These are phyloP conservation scores for Bostrychus sinensis DNA, from an alignment of 2,113 vertebrate genomes.

Conservation along the genomic window DNA sequence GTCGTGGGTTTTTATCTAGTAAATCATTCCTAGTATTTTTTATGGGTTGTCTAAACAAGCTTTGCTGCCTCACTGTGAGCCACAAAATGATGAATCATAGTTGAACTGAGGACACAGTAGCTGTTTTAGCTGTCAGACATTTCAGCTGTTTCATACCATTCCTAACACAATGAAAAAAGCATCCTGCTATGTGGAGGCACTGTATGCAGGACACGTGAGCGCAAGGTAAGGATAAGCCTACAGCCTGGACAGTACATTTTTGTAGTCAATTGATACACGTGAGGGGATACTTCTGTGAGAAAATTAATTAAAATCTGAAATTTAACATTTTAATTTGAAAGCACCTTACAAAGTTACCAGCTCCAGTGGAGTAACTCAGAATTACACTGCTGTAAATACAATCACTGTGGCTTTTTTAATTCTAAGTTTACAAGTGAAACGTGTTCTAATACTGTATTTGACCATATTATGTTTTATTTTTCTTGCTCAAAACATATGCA, in stretches of 20 bases:
- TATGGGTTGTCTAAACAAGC: slow-evolving; percentile 25
- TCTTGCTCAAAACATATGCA: too few relatives aligned
- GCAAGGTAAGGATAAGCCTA: slow-evolving; percentile 5
- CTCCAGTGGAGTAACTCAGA: too few relatives aligned
- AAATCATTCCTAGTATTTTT: slow-evolving; percentile 38
- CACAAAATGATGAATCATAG: slow-evolving; percentile 60
- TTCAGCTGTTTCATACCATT: slow-evolving; percentile 35
- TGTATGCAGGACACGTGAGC: slow-evolving; percentile 17
- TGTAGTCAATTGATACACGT: neutral
- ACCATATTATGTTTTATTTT: too few relatives aligned
- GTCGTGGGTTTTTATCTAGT: neutral
- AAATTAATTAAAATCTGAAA: too few relatives aligned
- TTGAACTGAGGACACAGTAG: slow-evolving; percentile 59
- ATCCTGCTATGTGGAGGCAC: slow-evolving; percentile 12
- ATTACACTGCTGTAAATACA: too few relatives aligned
- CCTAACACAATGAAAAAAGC: slow-evolving; percentile 30
- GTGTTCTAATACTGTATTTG: too few relatives aligned
- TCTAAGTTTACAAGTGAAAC: too few relatives aligned
- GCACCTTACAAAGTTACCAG: too few relatives aligned
- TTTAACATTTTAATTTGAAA: too few relatives aligned
- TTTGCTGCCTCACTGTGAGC: slow-evolving; percentile 44
- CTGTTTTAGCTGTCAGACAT: slow-evolving; percentile 52
- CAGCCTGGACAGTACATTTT: neutral
- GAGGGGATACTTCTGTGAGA: too few relatives aligned
- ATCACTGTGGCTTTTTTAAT: too few relatives aligned